Conservation (phyloP, 30 jellyfish, hydroid and myxozoan genomes). For the Catostylus mosaicus region DNA sequence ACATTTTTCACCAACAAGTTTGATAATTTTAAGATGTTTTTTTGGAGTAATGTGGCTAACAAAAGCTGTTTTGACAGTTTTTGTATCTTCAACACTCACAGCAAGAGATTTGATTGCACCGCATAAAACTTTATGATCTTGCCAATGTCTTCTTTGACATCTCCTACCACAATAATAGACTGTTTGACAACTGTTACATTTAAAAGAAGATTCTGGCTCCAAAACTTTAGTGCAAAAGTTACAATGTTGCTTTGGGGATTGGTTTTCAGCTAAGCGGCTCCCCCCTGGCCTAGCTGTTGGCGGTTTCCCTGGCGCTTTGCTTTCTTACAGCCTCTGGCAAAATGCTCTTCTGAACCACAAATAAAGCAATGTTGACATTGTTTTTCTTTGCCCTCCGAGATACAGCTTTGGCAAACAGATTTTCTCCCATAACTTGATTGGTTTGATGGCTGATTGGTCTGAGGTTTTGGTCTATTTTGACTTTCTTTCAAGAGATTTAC, state of each 20-base stretch:
- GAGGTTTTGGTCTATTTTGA: slow-evolving; percentile 17
- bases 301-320: slow-evolving; percentile 65
- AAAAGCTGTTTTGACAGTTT: slow-evolving; percentile 12
- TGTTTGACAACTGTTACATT: slow-evolving; percentile 27
- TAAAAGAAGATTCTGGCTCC: slow-evolving; percentile 41
- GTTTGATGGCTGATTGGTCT: slow-evolving; percentile 3
- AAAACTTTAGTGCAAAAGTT: slow-evolving; percentile 33
- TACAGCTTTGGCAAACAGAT: neutral
- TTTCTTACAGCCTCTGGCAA: slow-evolving; percentile 67
- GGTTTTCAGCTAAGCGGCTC: slow-evolving; percentile 16
- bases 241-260: slow-evolving; percentile 18
- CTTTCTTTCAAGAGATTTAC: slow-evolving; percentile 31
- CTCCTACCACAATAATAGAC: slow-evolving; percentile 54
- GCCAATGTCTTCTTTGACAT: slow-evolving; percentile 66
- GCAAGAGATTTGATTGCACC: slow-evolving; percentile 55
- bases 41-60: slow-evolving; percentile 62
- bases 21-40: slow-evolving; percentile 15
- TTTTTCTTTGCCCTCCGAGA: slow-evolving; percentile 8
- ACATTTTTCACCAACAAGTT: slow-evolving; percentile 67
- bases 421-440: slow-evolving; percentile 1
- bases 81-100: slow-evolving; percentile 3
- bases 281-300: slow-evolving; percentile 45
- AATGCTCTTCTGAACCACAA: slow-evolving; percentile 46
- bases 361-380: slow-evolving; percentile 32
- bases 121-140: slow-evolving; percentile 47